Evolutionary conservation across 1,140 invertebrate species (phyloP).

Genomic region (Trinorchestia longiramus): DNA sequence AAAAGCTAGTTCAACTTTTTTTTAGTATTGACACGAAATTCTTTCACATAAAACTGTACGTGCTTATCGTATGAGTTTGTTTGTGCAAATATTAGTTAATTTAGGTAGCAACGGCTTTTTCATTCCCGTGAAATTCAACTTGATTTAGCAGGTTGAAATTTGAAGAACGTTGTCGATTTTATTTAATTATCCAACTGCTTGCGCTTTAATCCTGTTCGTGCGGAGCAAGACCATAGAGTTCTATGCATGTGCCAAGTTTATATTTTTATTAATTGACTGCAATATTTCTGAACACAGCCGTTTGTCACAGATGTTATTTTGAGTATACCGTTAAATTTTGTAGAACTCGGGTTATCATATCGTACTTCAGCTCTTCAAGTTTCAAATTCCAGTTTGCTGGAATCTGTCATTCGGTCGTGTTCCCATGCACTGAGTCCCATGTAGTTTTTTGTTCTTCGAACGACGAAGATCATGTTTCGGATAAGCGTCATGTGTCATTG

Average conservation of each 20-base stretch:
- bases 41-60: not conserved
- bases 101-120: not conserved
- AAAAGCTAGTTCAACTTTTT: not conserved
- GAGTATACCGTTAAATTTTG: not conserved
- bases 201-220: not conserved
- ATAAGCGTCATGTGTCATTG: not conserved
- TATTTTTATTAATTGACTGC: too few species aligned
- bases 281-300: too few species aligned
- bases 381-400: constrained; percentile 36
- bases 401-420: constrained; percentile 12
- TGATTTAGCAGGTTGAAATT: too few species aligned
- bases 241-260: too few species aligned
- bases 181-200: too few species aligned
- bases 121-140: not conserved
- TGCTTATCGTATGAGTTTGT: too few species aligned
- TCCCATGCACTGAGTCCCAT: not conserved
- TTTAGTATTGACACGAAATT: not conserved
- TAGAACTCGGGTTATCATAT: not conserved
- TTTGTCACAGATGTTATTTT: not conserved
- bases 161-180: too few species aligned
- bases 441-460: not conserved
- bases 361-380: not conserved
- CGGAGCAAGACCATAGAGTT: not conserved
- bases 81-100: not conserved
- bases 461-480: not conserved